Evolutionary conservation across 2,113 vertebrate species (phyloP), one percentile per base, ranked within the genome.

Genomic region (Camelus dromedarius): DNA sequence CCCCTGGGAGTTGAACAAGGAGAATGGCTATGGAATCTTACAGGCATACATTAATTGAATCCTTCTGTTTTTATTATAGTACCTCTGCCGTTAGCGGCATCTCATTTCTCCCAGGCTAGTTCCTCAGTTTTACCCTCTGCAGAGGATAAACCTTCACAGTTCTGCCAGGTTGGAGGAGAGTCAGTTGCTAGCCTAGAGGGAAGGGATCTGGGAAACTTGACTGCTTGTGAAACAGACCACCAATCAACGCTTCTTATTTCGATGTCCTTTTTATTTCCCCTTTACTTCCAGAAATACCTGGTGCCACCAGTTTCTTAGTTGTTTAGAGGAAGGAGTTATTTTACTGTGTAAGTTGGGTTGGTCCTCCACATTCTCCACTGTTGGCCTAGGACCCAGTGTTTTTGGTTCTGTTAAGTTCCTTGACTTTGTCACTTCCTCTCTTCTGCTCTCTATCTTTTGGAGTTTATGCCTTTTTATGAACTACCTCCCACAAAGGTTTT

Each of bases 71-170:
- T 92, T 82, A 50, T 58, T 75, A 58, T 42, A 42, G 19, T 76
- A 26, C 19, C 52, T 76, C 50, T 76, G 42, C 28, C 42, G 42
- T 62, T 50, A 76, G 50, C 3, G 75, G 46, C 72, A 1, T 60
- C 84, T 89, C 28, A 15, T 83, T 83, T 89, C 80, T 96, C 77
- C 62, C 50, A 95, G 42, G 8, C 22, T 60, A 89, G 24, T 83
- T 67, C 28, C 13, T 83, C 60, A 35, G 22, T 87, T 46, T 60
- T 48, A 72, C 38, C 12, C 32, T 64, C 28, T 67, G 42, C 32
- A 30, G 30, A 87, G 67, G 84, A 19, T 83, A 93, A 77, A 77
- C n/a, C 16, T 96, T 42, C 54, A n/a, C 0, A 58, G 32, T 60
- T 89, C n/a, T 76, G 19, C 32, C 38, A 88, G 19, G 62, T 20